phyloP scores from a whole-genome alignment of 2,888 invertebrate genomes.

The Bombylius discolor region DNA sequence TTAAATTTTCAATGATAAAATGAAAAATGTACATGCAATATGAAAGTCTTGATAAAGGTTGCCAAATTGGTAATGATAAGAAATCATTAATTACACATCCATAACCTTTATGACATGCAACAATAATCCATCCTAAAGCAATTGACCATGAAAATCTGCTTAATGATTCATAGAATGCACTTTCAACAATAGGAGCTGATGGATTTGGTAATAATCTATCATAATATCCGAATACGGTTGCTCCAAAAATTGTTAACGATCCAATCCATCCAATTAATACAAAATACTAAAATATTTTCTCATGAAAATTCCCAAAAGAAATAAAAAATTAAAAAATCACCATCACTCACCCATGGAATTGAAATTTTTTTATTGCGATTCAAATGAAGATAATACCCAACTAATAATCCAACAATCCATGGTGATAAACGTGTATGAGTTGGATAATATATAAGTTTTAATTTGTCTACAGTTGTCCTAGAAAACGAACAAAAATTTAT shows the following conservation, averaged over 20 bases:
- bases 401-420: slow-evolving; percentile 33
- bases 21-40: slow-evolving; percentile 27
- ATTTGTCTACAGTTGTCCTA: neutral
- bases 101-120: slow-evolving; percentile 26
- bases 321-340: too few relatives aligned
- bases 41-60: slow-evolving; percentile 25
- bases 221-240: slow-evolving; percentile 30
- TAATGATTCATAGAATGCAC: slow-evolving; percentile 24
- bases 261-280: slow-evolving; percentile 25
- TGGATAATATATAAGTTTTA: slow-evolving; percentile 26
- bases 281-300: neutral
- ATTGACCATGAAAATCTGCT: slow-evolving; percentile 26
- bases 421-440: slow-evolving; percentile 34
- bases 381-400: slow-evolving; percentile 31
- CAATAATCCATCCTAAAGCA: slow-evolving; percentile 26
- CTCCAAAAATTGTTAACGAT: slow-evolving; percentile 25
- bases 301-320: too few relatives aligned
- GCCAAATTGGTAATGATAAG: slow-evolving; percentile 26
- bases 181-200: slow-evolving; percentile 24
- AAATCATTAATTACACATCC: slow-evolving; percentile 24
- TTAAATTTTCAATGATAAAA: slow-evolving; percentile 17
- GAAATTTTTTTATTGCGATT: slow-evolving; percentile 28
- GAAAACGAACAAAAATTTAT: too few relatives aligned
- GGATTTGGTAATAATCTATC: slow-evolving; percentile 26
- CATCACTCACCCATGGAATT: slow-evolving; percentile 20